Base-by-base conservation (phyloP, 2,888 invertebrate genomes). In the Deilephila elpenor region DNA sequence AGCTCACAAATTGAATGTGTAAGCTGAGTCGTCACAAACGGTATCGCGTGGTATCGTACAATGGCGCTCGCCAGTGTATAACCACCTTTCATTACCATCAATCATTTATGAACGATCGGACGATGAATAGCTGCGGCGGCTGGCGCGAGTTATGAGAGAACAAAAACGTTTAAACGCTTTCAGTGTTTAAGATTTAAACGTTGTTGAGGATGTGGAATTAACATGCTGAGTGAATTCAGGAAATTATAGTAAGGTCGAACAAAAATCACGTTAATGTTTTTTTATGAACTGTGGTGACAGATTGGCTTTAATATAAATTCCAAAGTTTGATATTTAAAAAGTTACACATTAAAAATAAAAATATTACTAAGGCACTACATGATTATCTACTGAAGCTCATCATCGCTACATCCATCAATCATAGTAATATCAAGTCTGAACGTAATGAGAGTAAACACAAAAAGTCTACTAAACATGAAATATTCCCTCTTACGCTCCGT, bases 31-130 rank as follows among this genome's bases (percentile, higher is more conserved):
- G 79, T 78, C 76, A 80, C 78, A 76, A 60, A 73, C 44, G 77
- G 76, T 80, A 80, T 76, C 79, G 81, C 79, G 84, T 82, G 82
- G 79, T 81, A 80, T 78, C 78, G 75, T 75, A 78, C 83, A 79
- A 82, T 83, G 67, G 59, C 32, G 79, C 79, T 83, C 80, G 79
- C 78, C 78, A 80, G 83, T 85, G 86, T 84, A 86, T 87, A 86
- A 87, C 83, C 87, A 85, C 85, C 83, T 88, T 89, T 90, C 87
- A 90, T 89, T 88, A 88, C 82, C 84, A 90, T 89, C 88, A 85
- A 88, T 90, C 89, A 89, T 85, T 78, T 85, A 87, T 89, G 89
- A 87, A 84, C 81, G 86, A 89, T 87, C 83, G 84, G 76, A 80
- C 79, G 83, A 83, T 82, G 82, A 84, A 82, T 82, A 78, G 76